Conservation (phyloP, 2,797 vertebrate species). For the Cygnus olor region DNA sequence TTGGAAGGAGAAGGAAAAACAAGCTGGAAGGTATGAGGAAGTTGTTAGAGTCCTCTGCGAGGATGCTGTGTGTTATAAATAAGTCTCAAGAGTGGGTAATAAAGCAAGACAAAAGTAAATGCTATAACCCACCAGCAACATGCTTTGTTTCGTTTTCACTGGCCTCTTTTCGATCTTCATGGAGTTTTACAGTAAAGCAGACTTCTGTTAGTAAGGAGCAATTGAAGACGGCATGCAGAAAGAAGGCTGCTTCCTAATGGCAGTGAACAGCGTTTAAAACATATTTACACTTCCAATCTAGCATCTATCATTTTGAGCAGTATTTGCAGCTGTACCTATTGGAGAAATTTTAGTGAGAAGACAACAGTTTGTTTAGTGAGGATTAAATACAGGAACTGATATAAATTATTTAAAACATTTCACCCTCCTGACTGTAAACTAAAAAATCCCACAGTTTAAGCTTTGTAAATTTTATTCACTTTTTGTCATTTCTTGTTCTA, state of each 20-base stretch:
- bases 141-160: not conserved
- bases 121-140: not conserved
- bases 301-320: not conserved
- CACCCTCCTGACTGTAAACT: not conserved
- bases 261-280: not conserved
- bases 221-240: not conserved
- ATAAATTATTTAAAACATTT: not conserved
- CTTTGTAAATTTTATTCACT: not conserved
- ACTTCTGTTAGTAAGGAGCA: not conserved
- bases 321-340: not conserved
- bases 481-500: not conserved
- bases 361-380: not conserved
- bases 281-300: not conserved
- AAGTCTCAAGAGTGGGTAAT: not conserved
- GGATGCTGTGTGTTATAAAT: not conserved
- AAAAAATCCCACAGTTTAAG: not conserved
- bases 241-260: not conserved
- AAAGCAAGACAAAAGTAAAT: not conserved
- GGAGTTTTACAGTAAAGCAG: not conserved
- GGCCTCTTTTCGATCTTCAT: not conserved
- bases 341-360: not conserved
- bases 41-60: not conserved
- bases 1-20: not conserved
- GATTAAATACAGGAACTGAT: not conserved
- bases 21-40: not conserved